Evolutionary conservation across 1,140 invertebrate species (phyloP).

Genomic region (Metopolophium dirhodum): DNA sequence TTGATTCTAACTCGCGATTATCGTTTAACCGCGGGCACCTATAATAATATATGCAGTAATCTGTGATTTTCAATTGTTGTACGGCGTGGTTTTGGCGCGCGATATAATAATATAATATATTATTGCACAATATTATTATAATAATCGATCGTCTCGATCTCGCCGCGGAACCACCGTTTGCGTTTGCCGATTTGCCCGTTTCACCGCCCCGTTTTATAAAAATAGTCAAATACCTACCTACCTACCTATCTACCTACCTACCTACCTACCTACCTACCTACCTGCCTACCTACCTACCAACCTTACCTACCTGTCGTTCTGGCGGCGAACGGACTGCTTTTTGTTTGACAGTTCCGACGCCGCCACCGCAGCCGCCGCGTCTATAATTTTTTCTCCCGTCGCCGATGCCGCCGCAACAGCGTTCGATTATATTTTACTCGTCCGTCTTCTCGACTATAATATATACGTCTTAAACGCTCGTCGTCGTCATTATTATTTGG

Average conservation of each 20-base stretch:
- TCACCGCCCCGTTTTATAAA: not conserved
- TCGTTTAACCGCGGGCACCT: too few species aligned
- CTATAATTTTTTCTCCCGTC: slow-evolving; percentile 1
- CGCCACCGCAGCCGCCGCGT: not conserved
- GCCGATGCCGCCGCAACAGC: not conserved
- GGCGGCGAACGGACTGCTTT: not conserved
- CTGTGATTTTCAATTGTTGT: not conserved
- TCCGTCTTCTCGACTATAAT: not conserved
- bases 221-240: slow-evolving; percentile 3
- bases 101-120: too few species aligned
- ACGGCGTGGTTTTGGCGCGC: too few species aligned
- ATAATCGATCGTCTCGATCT: not conserved
- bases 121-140: not conserved
- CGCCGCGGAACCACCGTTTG: not conserved
- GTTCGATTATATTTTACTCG: not conserved
- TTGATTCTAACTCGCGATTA: too few species aligned
- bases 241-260: not conserved
- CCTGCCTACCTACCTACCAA: not conserved
- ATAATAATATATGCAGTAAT: not conserved
- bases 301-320: not conserved
- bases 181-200: not conserved
- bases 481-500: not conserved
- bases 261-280: not conserved
- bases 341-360: slow-evolving; percentile 26
- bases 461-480: not conserved